phyloP scores from a whole-genome alignment of 2,888 invertebrate genomes.

The Andrena hattorfiana region DNA sequence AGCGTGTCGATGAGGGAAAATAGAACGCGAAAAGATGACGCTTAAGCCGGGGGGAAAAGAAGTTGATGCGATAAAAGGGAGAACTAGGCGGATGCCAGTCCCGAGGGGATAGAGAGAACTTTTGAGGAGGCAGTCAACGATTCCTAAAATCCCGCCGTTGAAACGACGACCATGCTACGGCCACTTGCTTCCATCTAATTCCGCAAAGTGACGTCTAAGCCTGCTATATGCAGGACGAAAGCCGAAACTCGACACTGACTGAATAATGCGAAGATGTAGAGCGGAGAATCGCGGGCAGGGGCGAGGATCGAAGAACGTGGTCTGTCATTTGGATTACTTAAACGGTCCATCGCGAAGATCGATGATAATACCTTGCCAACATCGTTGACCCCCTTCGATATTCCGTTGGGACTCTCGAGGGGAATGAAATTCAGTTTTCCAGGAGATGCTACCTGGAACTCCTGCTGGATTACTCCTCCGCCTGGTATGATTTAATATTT shows the following conservation, averaged over 20 bases:
- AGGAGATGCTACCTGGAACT: slow-evolving; percentile 1
- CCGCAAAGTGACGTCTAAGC: slow-evolving; percentile 81
- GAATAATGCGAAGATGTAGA: slow-evolving; percentile 70
- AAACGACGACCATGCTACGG: slow-evolving; percentile 59
- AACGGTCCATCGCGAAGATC: slow-evolving; percentile 66
- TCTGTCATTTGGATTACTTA: slow-evolving; percentile 69
- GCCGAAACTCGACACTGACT: slow-evolving; percentile 78
- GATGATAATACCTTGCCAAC: slow-evolving; percentile 58
- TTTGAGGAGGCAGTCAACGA: slow-evolving; percentile 48
- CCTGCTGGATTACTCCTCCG: background rate
- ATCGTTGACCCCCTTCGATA: slow-evolving; percentile 27
- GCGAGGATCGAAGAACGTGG: slow-evolving; percentile 52
- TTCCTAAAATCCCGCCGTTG: slow-evolving; percentile 52
- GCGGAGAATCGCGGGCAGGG: slow-evolving; percentile 58
- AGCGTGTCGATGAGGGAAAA: background rate
- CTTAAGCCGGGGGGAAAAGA: slow-evolving; percentile 11
- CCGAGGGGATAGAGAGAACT: slow-evolving; percentile 51
- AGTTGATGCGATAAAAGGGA: slow-evolving; percentile 48
- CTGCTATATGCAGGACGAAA: slow-evolving; percentile 80
- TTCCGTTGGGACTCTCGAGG: slow-evolving; percentile 8
- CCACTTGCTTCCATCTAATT: slow-evolving; percentile 78
- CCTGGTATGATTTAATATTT: background rate
- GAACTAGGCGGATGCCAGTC: slow-evolving; percentile 32
- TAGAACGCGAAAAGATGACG: slow-evolving; percentile 4
- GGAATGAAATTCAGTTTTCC: slow-evolving; percentile 57